Conservation (phyloP, 1,140 invertebrate genomes). For the Penaeus japonicus region DNA sequence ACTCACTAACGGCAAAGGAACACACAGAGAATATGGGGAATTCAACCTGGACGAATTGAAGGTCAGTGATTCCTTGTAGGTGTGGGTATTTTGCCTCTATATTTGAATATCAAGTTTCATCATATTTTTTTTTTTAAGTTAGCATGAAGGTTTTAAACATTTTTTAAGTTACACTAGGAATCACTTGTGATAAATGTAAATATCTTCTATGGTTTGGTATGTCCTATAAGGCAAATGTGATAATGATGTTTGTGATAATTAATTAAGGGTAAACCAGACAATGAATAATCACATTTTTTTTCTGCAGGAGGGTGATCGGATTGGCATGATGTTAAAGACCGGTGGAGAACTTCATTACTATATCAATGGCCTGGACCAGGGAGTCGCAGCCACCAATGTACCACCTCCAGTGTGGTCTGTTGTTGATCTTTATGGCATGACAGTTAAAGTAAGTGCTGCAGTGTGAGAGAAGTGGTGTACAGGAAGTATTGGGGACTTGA, state of each 20-base stretch:
- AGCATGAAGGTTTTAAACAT: too few relatives aligned
- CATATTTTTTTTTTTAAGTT: too few relatives aligned
- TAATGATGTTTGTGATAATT: too few relatives aligned
- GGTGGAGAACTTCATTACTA: conserved; percentile 90
- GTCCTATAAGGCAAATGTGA: too few relatives aligned
- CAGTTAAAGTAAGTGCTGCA: conserved; percentile 76
- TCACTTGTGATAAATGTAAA: too few relatives aligned
- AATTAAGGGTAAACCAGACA: too few relatives aligned
- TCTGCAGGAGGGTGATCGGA: conserved; percentile 80
- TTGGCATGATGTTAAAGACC: conserved; percentile 83
- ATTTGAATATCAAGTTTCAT: too few relatives aligned
- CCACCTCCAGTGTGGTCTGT: conserved; percentile 86
- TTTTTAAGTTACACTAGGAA: too few relatives aligned
- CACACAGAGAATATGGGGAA: conserved; percentile 89
- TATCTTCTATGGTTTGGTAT: too few relatives aligned
- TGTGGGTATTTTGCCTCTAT: too few relatives aligned
- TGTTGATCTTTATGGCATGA: conserved; percentile 95
- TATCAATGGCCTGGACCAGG: conserved; percentile 93
- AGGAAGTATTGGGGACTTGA: too few relatives aligned
- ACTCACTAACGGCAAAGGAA: conserved; percentile 91
- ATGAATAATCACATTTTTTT: too few relatives aligned
- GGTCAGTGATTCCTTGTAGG: conserved; percentile 66
- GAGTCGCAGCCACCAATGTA: conserved; percentile 82
- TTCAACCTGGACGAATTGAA: conserved; percentile 93
- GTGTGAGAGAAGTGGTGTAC: not conserved